phyloP scores from a whole-genome alignment of 2,888 invertebrate species.

The Campoplex capitator region DNA sequence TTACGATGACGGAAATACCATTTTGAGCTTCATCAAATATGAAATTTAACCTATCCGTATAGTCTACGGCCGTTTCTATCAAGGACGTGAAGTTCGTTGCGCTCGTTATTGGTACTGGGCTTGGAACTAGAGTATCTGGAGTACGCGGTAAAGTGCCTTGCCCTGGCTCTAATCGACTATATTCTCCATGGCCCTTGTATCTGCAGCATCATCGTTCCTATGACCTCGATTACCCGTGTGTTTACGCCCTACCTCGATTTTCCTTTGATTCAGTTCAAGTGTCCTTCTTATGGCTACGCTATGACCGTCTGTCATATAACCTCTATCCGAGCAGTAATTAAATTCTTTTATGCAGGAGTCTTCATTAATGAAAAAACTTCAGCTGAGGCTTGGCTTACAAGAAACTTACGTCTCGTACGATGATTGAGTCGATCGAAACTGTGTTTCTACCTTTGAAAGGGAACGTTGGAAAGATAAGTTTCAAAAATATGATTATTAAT shows the following conservation, averaged over 20 bases:
- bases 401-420: background rate
- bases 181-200: slow-evolving; percentile 59
- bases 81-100: slow-evolving; percentile 25
- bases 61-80: background rate
- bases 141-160: slow-evolving; percentile 57
- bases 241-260: slow-evolving; percentile 34
- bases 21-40: slow-evolving; percentile 33
- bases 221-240: slow-evolving; percentile 58
- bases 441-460: background rate
- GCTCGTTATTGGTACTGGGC: slow-evolving; percentile 21
- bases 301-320: background rate
- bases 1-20: slow-evolving; percentile 19
- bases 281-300: slow-evolving; percentile 26
- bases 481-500: background rate
- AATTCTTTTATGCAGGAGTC: background rate
- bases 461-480: background rate
- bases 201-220: slow-evolving; percentile 57
- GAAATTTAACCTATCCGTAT: slow-evolving; percentile 26
- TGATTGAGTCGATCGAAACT: background rate
- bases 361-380: background rate
- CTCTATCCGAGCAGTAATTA: background rate
- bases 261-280: slow-evolving; percentile 44
- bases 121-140: slow-evolving; percentile 50
- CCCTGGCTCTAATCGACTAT: slow-evolving; percentile 55
- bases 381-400: background rate